These are phyloP conservation scores for Carlito syrichta DNA, from an alignment of 2,113 vertebrate species.

Conservation along the genomic window DNA sequence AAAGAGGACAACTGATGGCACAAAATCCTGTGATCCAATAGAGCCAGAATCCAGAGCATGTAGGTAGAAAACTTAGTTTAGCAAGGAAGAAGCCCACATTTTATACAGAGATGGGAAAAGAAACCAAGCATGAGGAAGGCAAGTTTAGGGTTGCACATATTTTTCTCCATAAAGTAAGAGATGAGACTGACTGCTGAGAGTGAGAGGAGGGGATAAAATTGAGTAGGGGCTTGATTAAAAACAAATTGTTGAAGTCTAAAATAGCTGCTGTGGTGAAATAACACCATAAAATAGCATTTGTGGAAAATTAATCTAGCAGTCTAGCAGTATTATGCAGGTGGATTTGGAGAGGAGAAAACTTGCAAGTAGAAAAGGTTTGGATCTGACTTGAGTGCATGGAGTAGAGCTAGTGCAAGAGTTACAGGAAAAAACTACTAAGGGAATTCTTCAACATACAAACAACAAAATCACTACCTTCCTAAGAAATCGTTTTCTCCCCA, in stretches of 20 bases:
- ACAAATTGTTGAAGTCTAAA: not conserved
- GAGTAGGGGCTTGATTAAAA: not conserved
- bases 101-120: not conserved
- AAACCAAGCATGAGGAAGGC: not conserved
- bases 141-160: too few species aligned
- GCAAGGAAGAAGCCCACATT: not conserved
- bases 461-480: not conserved
- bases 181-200: not conserved
- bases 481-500: not conserved
- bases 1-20: not conserved
- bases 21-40: not conserved
- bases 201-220: not conserved
- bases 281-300: not conserved
- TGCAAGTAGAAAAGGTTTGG: not conserved
- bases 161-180: not conserved
- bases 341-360: not conserved
- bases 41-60: not conserved
- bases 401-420: not conserved
- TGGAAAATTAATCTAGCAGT: not conserved
- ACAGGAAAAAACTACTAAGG: not conserved
- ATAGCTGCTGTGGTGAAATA: not conserved
- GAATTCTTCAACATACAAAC: not conserved
- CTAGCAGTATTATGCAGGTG: not conserved
- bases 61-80: not conserved
- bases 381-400: not conserved